These are phyloP conservation scores for Poeciliopsis presidionis DNA, from an alignment of 2,797 vertebrate species.

Conservation along the genomic window DNA sequence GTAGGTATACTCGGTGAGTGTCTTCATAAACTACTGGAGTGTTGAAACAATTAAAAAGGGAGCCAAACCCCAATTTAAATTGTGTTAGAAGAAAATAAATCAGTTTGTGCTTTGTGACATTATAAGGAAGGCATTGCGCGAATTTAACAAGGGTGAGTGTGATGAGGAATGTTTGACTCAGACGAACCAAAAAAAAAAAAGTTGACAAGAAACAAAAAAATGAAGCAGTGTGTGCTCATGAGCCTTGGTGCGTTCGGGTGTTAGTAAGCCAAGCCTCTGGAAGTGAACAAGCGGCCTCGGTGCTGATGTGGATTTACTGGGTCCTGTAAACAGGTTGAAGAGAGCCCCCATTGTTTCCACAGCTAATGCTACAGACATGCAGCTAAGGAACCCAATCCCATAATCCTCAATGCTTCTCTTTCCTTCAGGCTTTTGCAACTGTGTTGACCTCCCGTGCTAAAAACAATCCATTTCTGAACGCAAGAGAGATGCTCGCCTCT, in stretches of 20 bases:
- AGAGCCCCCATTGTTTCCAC: constrained; percentile 74
- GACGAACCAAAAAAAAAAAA: background rate
- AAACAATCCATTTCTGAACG: constrained; percentile 13
- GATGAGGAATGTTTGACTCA: background rate
- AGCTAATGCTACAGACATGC: constrained; percentile 61
- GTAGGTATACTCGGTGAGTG: background rate
- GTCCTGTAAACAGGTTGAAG: constrained; percentile 68
- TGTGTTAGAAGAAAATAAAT: background rate
- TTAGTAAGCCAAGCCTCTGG: constrained; percentile 10
- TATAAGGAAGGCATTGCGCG: background rate
- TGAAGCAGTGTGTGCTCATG: background rate
- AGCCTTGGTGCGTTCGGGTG: constrained; percentile 9
- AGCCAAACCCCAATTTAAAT: background rate
- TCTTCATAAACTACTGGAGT: background rate
- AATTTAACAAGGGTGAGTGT: background rate
- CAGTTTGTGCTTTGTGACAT: background rate
- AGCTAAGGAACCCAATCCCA: constrained; percentile 66
- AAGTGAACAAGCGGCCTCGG: constrained; percentile 33
- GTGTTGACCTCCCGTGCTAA: background rate
- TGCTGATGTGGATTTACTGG: constrained; percentile 74
- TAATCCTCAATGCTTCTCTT: constrained; percentile 43
- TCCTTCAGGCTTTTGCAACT: constrained; percentile 19
- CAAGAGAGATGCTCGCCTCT: background rate
- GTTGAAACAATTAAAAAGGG: background rate
- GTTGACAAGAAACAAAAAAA: background rate